Evolutionary conservation across 1,140 invertebrate genomes (phyloP), one percentile per base, ranked within the genome.

Genomic region (Nasonia longicornis): DNA sequence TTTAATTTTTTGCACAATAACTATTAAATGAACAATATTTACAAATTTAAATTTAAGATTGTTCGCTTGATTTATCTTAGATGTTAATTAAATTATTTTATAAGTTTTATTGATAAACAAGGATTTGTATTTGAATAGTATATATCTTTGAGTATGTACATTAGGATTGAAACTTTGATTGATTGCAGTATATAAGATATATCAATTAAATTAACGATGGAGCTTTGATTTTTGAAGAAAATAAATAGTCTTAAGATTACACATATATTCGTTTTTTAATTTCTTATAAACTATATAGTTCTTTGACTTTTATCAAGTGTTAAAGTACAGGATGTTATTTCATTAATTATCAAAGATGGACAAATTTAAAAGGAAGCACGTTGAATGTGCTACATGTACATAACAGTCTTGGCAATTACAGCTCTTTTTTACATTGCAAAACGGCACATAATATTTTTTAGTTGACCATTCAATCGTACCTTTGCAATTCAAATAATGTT

Each of bases 21-120:
- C 52, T 67, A 67, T 67, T n/a, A 4, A 70, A 70, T 14, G 35
- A 42, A 71, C 1, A 10, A 16, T 71, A 71, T 71, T 71, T 71
- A 71, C 69, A 71, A 70, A 70, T 70, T 70, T 70, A 12, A 35
- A 67, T 67, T 67, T 67, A 67, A 26, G 64, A 29, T 67, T 31
- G 64, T 67, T 67, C 2, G 29, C 29, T 67, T 67, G 64, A 67
- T 67, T 67, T 67, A 31, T 67, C 64, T 67, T 67, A 67, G 26
- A 67, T 67, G 26, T n/a, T 67, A 14, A 31, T 2, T 67, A 31
- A 67, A 67, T 67, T 29, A 67, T 29, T 67, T 29, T 67, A 29
- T 20, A 58, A 58, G 52, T 3, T 20, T 58, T 58, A 6, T 58
- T 58, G 20, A n/a, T 16, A 58, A 58, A 58, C 52, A 58, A 58